Evolutionary conservation across 2,888 invertebrate genomes (phyloP), one percentile per base, ranked within the genome.

Genomic region (Metellina segmentata): DNA sequence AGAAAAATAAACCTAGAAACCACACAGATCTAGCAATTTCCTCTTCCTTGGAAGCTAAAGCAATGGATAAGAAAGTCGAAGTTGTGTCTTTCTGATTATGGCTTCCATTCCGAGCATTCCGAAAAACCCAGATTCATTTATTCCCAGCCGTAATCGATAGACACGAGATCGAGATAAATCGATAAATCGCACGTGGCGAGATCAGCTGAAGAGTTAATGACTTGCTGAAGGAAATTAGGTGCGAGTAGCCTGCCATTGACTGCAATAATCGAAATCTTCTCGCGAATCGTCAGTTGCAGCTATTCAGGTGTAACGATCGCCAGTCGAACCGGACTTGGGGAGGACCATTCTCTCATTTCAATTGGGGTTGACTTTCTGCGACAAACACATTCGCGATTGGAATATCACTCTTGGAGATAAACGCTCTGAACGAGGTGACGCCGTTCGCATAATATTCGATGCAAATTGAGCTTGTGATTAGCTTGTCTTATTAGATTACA

Each of bases 171-270:
- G 11, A 48, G 75, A 20, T 75, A 48, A 16, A 75, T 75, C 75
- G 75, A 75, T 75, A 16, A 52, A 19, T 13, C 52, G 51, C 78
- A 19, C 51, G 51, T 11, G n/a, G 48, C 4, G 52, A 51, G 52
- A 78, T 78, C 78, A 78, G 49, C 49, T 34, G 34, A 16, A 75
- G 52, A 52, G 51, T 52, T 78, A 78, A 78, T 78, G 78, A 78
- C 52, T 49, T 52, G 11, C 52, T 51, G 7, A 19, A 78, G 78
- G 16, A 61, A 61, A 61, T 61, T 16, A 61, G 61, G 11, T 16
- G 16, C 8, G 61, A 7, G 78, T 6, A 52, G 34, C 19, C 52
- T 78, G 78, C 19, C 78, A 78, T 78, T n/a, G 78, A 52, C 49
- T 51, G n/a, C 52, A 78, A 78, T 78, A 78, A 78, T 52, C 51